Percentiles rank a stretch among this genome's conserved stretches.
Conservation (phyloP, 2,888 invertebrate genomes). For the Drosophila diplacantha region DNA sequence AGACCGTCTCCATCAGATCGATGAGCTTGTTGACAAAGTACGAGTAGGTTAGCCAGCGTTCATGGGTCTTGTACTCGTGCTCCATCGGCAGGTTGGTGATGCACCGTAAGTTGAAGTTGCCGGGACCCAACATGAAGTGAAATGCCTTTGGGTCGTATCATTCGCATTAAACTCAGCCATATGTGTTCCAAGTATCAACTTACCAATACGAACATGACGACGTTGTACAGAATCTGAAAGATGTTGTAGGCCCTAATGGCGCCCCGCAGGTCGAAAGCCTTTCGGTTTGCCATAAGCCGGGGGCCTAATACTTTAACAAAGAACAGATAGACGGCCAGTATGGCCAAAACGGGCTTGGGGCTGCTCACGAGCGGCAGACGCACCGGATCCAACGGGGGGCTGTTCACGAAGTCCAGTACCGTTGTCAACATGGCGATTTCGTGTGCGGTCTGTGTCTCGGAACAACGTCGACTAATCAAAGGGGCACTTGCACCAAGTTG, state of each 20-base stretch:
- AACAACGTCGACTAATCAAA: slow-evolving; percentile 4
- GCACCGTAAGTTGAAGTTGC: slow-evolving; percentile 9
- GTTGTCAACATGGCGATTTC: slow-evolving; percentile 25
- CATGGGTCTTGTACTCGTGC: slow-evolving; percentile 37
- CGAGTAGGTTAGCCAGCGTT: slow-evolving; percentile 46
- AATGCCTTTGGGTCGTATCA: slow-evolving; percentile 7
- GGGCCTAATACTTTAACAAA: slow-evolving; percentile 49
- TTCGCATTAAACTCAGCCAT: background rate
- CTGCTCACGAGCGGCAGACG: slow-evolving; percentile 31
- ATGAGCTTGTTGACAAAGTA: slow-evolving; percentile 57
- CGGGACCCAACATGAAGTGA: slow-evolving; percentile 18
- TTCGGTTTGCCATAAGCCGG: slow-evolving; percentile 32
- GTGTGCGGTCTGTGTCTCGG: slow-evolving; percentile 4
- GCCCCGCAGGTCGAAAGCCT: slow-evolving; percentile 35
- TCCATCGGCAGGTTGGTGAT: slow-evolving; percentile 31
- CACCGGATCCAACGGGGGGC: slow-evolving; percentile 33
- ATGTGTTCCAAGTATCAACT: slow-evolving; percentile 4
- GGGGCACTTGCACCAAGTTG: background rate
- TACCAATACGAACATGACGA: slow-evolving; percentile 28
- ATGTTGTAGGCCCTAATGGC: slow-evolving; percentile 44
- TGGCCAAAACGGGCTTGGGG: slow-evolving; percentile 36
- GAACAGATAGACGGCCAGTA: slow-evolving; percentile 34
- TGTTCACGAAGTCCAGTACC: slow-evolving; percentile 29
- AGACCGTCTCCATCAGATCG: slow-evolving; percentile 51
- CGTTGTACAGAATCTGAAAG: slow-evolving; percentile 41